Base-by-base conservation (phyloP, 2,888 invertebrate species). In the Caenorhabditis plicata region DNA sequence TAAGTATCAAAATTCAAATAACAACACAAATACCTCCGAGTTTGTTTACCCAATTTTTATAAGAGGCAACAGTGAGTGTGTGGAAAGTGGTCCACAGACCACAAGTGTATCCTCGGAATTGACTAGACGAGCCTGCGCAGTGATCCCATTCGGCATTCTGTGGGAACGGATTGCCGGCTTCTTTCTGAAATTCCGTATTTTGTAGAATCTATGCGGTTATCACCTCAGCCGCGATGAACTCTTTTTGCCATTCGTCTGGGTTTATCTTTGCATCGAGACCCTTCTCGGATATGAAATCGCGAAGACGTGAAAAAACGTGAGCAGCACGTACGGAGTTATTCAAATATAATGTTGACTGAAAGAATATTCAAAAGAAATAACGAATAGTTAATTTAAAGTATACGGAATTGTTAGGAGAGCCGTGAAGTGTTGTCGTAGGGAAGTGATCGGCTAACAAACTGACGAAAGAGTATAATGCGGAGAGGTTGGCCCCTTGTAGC, bases 41-140 rank as follows among this genome's bases (percentile, higher is more conserved):
- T 22, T 64, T 64, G 3, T 50, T 42, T 15, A 51, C 50, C 38
- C 61, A 60, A 23, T 72, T 68, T 36, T 80, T 75, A 50, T 82
- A 83, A 11, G 90, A 88, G 78, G 88, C 88, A 0, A 94, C 90
- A 1, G 92, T 90, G 52, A 98, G 82, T 35, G 89, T 89, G 81
- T 98, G 96, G 82, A 95, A 98, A 69, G 92, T 83, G 15, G 88
- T 89, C 98, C 98, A 98, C 23, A 98, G 84, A 0, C 92, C 89
- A 83, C 96, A 98, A 1, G 93, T 90, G 81, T 90, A 96, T 13
- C 94, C 93, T 43, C 70, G 46, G 46, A 55, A 70, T 38, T 67
- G 63, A 15, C 49, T 48, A 1, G 64, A 67, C 2, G 64, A 63
- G 17, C 70, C 70, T 49, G 64, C 64, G 46, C 79, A 79, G 46